phyloP scores from a whole-genome alignment of 30 jellyfish, hydroid and myxozoan genomes.

The Pseudorhiza aurosa region DNA sequence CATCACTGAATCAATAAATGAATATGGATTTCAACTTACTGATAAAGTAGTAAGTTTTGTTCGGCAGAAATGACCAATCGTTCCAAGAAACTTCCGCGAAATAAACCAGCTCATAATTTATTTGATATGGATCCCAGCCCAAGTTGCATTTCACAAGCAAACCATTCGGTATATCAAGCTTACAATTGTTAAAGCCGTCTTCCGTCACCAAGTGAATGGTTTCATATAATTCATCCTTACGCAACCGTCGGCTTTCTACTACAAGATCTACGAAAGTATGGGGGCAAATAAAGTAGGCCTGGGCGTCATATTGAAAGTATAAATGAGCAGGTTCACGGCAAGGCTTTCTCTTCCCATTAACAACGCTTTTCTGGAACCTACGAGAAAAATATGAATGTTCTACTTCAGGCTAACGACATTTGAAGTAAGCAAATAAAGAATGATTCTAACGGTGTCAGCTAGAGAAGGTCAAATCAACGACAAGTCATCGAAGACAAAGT shows the following conservation, averaged over 20 bases:
- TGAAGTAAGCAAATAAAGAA: too few species aligned
- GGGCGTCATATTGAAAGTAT: constrained; percentile 37
- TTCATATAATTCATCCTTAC: constrained; percentile 31
- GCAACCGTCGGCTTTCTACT: not conserved
- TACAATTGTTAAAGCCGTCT: constrained; percentile 66
- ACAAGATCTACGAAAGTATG: constrained; percentile 37
- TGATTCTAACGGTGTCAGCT: too few species aligned
- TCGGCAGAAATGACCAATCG: constrained; percentile 42
- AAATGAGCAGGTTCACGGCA: constrained; percentile 64
- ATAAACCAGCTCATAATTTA: constrained; percentile 27
- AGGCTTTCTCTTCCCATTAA: not conserved
- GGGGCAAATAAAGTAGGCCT: constrained; percentile 73
- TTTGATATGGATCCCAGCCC: not conserved
- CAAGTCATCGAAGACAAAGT: too few species aligned
- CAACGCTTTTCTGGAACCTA: constrained; percentile 20
- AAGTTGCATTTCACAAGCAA: constrained; percentile 53
- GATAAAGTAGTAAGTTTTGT: constrained; percentile 64
- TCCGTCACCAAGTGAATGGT: constrained; percentile 69
- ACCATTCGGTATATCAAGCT: constrained; percentile 45
- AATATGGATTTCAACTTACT: too few species aligned
- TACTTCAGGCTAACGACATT: too few species aligned
- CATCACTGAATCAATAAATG: too few species aligned
- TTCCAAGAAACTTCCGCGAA: constrained; percentile 26
- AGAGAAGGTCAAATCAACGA: too few species aligned
- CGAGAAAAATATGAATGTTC: too few species aligned